Conservation (phyloP, 2,797 vertebrate genomes). For the Melanotaenia pygmaea region DNA sequence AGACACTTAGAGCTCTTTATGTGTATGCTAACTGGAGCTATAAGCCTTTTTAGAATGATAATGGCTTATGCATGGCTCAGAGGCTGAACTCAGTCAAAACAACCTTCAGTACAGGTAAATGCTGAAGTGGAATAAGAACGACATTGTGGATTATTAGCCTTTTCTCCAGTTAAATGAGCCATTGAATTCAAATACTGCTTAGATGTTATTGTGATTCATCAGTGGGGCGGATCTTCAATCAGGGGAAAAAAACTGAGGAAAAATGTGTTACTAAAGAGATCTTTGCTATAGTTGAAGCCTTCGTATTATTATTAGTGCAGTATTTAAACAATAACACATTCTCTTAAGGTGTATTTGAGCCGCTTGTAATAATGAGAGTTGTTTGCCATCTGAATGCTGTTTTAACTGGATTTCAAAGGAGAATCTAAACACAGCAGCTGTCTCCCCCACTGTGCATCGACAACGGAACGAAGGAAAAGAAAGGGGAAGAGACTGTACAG, state of each 20-base stretch:
- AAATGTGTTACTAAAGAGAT: too few species aligned
- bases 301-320: neutral
- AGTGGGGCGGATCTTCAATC: neutral
- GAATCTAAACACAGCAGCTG: conserved; percentile 46
- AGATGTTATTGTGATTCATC: conserved; percentile 1
- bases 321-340: neutral
- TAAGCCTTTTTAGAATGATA: conserved; percentile 51
- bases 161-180: conserved; percentile 26
- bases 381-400: conserved; percentile 19
- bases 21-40: conserved; percentile 48
- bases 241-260: too few species aligned
- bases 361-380: conserved; percentile 31
- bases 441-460: conserved; percentile 42
- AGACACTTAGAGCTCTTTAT: conserved; percentile 35
- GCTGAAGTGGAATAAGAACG: conserved; percentile 32
- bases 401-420: conserved; percentile 43
- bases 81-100: conserved; percentile 19
- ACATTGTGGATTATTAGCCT: conserved; percentile 26
- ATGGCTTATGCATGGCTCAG: conserved; percentile 30
- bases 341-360: neutral
- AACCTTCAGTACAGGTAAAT: conserved; percentile 6
- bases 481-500: conserved; percentile 15
- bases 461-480: conserved; percentile 27
- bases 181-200: conserved; percentile 14
- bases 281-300: neutral